phyloP scores from a whole-genome alignment of 2,888 invertebrate genomes.

The Eupithecia tripunctaria region DNA sequence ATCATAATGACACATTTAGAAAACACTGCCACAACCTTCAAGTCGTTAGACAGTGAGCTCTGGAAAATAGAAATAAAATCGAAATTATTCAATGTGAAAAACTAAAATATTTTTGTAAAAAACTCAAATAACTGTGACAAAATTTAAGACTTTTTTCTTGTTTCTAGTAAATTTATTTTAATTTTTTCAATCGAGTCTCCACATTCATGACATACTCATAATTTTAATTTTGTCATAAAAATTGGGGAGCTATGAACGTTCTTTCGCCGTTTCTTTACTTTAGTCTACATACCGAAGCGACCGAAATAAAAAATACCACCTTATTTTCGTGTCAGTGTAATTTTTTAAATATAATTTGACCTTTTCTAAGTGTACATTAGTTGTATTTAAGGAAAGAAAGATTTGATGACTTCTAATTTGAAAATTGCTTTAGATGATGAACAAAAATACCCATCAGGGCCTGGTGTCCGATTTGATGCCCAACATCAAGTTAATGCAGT shows the following conservation, averaged over 20 bases:
- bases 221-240: background rate
- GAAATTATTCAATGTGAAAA: background rate
- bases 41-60: background rate
- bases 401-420: no score
- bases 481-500: slow-evolving; percentile 91
- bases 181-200: background rate
- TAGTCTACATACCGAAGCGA: no score
- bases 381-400: no score
- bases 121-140: no score
- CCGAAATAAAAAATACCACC: no score
- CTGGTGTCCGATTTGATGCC: slow-evolving; percentile 94
- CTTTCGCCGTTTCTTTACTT: no score
- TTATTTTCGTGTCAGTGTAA: no score
- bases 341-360: no score
- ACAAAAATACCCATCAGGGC: slow-evolving; percentile 82
- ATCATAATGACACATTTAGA: background rate
- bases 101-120: no score
- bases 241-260: no score
- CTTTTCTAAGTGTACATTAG: no score
- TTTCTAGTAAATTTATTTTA: background rate
- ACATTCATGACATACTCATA: background rate
- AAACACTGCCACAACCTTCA: background rate
- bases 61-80: background rate
- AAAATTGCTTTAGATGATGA: slow-evolving; percentile 71
- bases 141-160: no score